A percentile compares a stretch with the other conserved stretches of the same genome.
Conservation (phyloP, 2,113 vertebrate species). For the Neolamprologus toae region DNA sequence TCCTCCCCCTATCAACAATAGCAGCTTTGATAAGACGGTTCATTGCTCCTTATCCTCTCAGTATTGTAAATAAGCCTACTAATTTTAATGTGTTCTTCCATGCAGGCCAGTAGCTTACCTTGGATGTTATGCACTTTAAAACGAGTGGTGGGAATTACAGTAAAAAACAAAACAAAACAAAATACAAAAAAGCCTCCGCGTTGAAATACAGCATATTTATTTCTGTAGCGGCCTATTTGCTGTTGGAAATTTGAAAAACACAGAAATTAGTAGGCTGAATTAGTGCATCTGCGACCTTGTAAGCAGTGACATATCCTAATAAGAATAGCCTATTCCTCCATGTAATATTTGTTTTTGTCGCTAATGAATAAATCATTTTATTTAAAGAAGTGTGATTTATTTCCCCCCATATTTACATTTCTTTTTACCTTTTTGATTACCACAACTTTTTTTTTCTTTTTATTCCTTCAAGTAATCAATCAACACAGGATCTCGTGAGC, state of each 20-base stretch:
- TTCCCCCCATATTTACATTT: background rate
- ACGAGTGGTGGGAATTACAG: conserved; percentile 43
- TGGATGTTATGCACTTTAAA: conserved; percentile 75
- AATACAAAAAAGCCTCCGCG: background rate
- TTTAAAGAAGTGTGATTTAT: conserved; percentile 19
- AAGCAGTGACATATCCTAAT: conserved; percentile 30
- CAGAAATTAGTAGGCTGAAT: conserved; percentile 9
- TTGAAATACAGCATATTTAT: conserved; percentile 33
- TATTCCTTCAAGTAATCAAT: background rate
- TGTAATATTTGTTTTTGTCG: conserved; percentile 54
- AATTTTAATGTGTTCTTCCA: conserved; percentile 44
- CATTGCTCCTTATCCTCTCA: conserved; percentile 40
- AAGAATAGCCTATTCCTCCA: conserved; percentile 41
- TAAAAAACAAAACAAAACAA: background rate
- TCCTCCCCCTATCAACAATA: conserved; percentile 42
- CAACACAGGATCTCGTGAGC: background rate
- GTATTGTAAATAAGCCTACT: conserved; percentile 48
- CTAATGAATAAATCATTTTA: conserved; percentile 59
- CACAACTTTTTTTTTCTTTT: background rate
- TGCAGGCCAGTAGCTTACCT: conserved; percentile 27
- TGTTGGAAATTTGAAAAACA: conserved; percentile 2
- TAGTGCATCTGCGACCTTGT: background rate
- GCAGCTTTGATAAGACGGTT: conserved; percentile 12
- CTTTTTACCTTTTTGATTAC: background rate
- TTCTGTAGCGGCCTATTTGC: background rate